Evolutionary conservation across 2,888 invertebrate genomes (phyloP), one percentile per base, ranked within the genome.

Genomic region (Sepioteuthis lessoniana): DNA sequence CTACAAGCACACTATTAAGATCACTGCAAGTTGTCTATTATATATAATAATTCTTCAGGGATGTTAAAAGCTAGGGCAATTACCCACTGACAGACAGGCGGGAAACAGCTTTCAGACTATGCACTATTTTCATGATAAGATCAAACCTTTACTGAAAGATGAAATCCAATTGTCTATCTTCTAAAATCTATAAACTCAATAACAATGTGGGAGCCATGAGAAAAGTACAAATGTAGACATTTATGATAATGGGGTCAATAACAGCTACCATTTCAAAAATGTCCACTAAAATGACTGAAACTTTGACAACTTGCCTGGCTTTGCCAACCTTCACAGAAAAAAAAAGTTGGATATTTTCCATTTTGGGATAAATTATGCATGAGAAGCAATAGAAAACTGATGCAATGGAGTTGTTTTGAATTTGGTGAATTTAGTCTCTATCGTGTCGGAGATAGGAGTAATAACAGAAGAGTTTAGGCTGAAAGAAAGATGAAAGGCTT

Each of bases 61-160:
- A 76, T 76, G n/a, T n/a, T 76, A 76, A 76, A 76, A 76, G 76
- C 76, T 76, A n/a, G n/a, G n/a, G n/a, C n/a, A 76, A 76, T n/a
- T n/a, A 76, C 76, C n/a, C n/a, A n/a, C 19, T 35, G 76, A 76
- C 76, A 76, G 76, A 76, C 76, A 19, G 76, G 76, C 76, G n/a
- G 76, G 76, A 76, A 76, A 76, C 76, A 76, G 35, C 55, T 76
- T 76, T 76, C 76, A 76, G n/a, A n/a, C 35, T 16, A 35, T 76
- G n/a, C 76, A 35, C 76, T 35, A 35, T n/a, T 35, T n/a, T n/a
- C n/a, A n/a, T 76, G 76, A 76, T 76, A 76, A 76, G n/a, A 76
- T 76, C 76, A 76, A 76, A 76, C 76, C 76, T 76, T 76, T 76
- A 19, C 76, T 35, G 76, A 35, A 76, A 76, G 76, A 76, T 76